These are phyloP conservation scores for Chauna torquata DNA, from an alignment of 2,113 vertebrate species.

Conservation along the genomic window DNA sequence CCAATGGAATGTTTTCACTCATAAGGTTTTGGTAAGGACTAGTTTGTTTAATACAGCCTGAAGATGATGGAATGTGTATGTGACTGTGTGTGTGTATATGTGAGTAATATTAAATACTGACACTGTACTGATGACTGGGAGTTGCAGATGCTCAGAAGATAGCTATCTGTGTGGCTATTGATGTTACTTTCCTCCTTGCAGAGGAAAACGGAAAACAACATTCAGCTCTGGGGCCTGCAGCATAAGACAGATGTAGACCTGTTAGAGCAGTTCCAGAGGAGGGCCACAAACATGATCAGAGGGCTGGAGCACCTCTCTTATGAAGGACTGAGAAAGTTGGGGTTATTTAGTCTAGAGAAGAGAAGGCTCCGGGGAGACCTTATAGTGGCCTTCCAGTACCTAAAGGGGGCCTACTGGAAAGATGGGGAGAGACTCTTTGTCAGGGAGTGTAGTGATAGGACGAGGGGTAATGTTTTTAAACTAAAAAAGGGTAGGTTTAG, in stretches of 20 bases:
- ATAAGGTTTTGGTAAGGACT: background rate
- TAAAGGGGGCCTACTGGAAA: background rate
- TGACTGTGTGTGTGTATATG: background rate
- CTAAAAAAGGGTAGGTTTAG: too few relatives aligned
- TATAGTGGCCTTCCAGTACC: background rate
- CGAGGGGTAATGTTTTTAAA: too few relatives aligned
- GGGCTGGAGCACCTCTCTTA: background rate
- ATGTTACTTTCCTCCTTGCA: background rate
- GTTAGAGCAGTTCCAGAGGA: too few relatives aligned
- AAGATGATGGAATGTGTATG: background rate
- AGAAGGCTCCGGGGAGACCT: background rate
- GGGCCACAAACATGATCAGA: too few relatives aligned
- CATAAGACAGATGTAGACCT: background rate
- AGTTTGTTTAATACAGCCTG: background rate
- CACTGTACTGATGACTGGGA: background rate
- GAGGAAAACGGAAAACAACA: background rate
- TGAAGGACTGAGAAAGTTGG: background rate
- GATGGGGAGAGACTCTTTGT: background rate
- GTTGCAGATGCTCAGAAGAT: background rate
- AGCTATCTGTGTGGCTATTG: background rate
- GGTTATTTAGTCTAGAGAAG: background rate
- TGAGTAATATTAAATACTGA: background rate
- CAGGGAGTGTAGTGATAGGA: background rate
- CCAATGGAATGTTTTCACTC: background rate
- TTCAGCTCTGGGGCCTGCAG: background rate